These are phyloP conservation scores for Phaenicophaeus curvirostris DNA, from an alignment of 2,797 vertebrate species.

Conservation along the genomic window DNA sequence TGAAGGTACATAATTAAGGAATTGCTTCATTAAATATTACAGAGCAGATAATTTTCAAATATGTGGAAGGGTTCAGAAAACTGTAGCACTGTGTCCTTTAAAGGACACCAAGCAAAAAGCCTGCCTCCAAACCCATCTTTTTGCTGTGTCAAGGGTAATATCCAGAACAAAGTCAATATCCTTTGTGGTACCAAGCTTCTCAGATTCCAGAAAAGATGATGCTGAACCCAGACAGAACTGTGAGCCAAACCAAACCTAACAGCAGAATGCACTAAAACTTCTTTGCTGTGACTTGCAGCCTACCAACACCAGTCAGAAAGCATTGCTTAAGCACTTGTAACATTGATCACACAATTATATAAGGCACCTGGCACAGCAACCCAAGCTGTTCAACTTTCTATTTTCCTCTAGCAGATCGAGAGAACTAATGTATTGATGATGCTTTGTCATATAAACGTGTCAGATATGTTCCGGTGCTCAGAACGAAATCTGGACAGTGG, in stretches of 20 bases:
- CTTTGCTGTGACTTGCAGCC: neutral
- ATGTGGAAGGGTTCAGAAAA: neutral
- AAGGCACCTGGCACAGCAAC: neutral
- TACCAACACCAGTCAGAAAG: neutral
- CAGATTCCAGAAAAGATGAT: neutral
- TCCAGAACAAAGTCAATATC: neutral
- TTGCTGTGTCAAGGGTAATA: neutral
- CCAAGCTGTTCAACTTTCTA: neutral
- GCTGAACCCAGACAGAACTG: neutral
- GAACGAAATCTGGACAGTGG: neutral
- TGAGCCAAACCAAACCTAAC: neutral
- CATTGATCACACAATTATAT: neutral
- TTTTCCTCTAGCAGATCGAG: neutral
- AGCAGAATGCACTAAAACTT: accelerated
- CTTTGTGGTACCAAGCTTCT: neutral
- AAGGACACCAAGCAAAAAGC: neutral
- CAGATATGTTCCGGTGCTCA: neutral
- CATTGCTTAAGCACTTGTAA: neutral
- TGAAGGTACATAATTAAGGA: neutral
- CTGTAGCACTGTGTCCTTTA: neutral
- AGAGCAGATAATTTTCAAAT: neutral
- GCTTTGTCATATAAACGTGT: neutral
- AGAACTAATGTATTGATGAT: neutral
- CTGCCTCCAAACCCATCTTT: neutral
- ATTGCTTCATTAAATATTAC: neutral